A percentile compares a stretch with the other conserved stretches of the same genome.
Evolutionary conservation across 2,797 vertebrate species (phyloP).

Genomic region (Parauchenoglanis punctatus): DNA sequence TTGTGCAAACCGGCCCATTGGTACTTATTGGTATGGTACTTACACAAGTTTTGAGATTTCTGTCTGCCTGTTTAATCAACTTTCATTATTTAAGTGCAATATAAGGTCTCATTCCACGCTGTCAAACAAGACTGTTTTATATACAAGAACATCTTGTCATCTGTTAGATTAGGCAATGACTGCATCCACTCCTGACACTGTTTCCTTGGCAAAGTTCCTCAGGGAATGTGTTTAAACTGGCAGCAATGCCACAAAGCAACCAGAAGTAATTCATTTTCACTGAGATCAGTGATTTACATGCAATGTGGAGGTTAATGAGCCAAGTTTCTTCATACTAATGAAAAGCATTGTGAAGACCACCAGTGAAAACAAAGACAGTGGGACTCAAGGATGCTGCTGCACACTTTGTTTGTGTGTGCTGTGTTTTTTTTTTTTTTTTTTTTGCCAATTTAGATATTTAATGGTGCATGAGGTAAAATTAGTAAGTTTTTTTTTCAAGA

Average conservation of each 20-base stretch:
- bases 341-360: not conserved
- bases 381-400: not conserved
- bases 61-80: not conserved
- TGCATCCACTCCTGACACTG: not conserved
- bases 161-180: constrained; percentile 3
- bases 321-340: not conserved
- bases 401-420: not conserved
- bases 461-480: not conserved
- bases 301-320: not conserved
- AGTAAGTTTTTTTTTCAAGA: not conserved
- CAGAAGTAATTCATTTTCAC: constrained; percentile 1
- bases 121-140: not conserved
- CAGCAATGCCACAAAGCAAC: not conserved
- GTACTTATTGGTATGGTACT: not conserved
- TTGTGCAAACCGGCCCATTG: too few relatives aligned
- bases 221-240: not conserved
- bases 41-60: not conserved
- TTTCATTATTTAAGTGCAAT: not conserved
- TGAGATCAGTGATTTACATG: not conserved
- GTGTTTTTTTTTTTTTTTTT: not conserved
- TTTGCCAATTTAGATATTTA: not conserved
- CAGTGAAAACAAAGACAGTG: not conserved
- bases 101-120: not conserved
- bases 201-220: not conserved
- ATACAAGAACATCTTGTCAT: not conserved